Evolutionary conservation across 2,888 invertebrate genomes (phyloP), one percentile per base, ranked within the genome.

Genomic region (Diarsia rubi): DNA sequence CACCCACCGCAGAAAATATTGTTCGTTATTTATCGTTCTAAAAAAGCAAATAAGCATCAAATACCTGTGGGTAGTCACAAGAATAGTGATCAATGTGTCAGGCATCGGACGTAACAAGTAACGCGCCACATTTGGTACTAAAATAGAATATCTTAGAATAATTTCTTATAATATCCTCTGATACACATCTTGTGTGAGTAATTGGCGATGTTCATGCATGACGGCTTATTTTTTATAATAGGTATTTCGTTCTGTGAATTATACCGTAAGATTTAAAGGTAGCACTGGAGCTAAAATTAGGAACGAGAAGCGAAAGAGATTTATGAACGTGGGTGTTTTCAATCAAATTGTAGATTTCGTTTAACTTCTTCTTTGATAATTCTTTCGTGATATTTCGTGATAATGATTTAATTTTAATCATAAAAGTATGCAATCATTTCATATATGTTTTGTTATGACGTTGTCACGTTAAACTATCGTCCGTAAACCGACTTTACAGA

Each of bases 81-180:
- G 14, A 73, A 77, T 62, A 47, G 37, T 16, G 42, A 37, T 75
- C 62, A 42, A 27, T 21, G 45, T 27, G 27, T 42, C 42, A 76
- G 5, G n/a, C 5, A 42, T 5, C 59, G 31, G 31, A 37, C 11
- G 19, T 77, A 63, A 77, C 27, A n/a, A 21, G 42, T n/a, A 37
- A 76, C 47, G 19, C 27, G 45, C 14, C 3, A 21, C 21, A 21
- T 52, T 37, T 19, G 0, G 3, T 27, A 31, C 19, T 42, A 2
- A 67, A 66, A 77, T 64, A 76, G 16, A 75, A 60, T 19, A 16
- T 77, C 21, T 47, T 3, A 16, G 6, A 78, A 67, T 60, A 49
- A n/a, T 63, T 27, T 49, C 27, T 49, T n/a, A 27, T 8, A n/a
- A 45, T 12, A 16, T 42, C 5, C 5, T 31, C n/a, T 37, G 16